Conservation (phyloP, 30 jellyfish, hydroid and myxozoan species). For the Hydractinia symbiolongicarpus region DNA sequence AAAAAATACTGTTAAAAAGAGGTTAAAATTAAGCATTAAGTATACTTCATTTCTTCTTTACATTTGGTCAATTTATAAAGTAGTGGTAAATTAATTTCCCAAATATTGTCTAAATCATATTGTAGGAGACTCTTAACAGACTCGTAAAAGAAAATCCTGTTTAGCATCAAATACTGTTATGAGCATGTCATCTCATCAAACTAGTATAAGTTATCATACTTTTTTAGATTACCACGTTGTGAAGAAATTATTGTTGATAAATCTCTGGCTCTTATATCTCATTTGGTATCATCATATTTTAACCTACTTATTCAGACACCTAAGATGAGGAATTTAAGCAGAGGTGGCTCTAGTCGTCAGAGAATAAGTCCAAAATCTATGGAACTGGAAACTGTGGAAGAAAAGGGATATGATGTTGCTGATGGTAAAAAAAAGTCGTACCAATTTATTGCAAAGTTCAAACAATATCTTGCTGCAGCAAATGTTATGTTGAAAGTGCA, state of each 20-base stretch:
- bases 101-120: no score
- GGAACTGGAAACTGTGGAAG: conserved; percentile 2
- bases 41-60: no score
- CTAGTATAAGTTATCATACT: background rate
- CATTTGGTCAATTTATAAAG: no score
- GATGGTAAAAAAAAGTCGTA: conserved; percentile 19
- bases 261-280: background rate
- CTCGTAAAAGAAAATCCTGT: no score
- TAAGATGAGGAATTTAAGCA: background rate
- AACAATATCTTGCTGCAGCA: background rate
- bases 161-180: no score
- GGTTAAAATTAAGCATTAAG: no score
- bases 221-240: conserved; percentile 4
- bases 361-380: background rate
- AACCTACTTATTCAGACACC: background rate
- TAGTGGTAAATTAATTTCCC: no score
- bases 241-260: background rate
- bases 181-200: no score
- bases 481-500: background rate
- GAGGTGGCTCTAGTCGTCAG: background rate
- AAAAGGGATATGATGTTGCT: conserved; percentile 42
- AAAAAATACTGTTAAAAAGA: no score
- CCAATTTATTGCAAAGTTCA: conserved; percentile 7
- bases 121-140: no score
- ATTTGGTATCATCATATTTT: background rate